Evolutionary conservation across 92 coral and sea anemone species (phyloP).

Genomic region (Plumapathes pennacea): DNA sequence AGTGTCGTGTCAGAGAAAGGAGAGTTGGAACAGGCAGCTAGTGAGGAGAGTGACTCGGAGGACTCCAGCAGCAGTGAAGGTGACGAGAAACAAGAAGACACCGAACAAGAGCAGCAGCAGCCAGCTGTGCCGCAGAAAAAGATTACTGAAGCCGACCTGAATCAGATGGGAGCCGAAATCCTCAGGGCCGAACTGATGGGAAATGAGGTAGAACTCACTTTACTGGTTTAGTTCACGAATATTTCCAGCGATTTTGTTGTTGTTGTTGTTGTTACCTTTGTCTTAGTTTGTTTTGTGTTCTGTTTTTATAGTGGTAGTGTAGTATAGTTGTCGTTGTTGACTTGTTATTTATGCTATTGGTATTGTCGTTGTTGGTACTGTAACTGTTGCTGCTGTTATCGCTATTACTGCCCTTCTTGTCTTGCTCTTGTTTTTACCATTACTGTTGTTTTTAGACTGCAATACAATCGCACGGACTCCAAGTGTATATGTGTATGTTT

Average conservation of each 20-base stretch:
- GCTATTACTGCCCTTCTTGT: too few relatives aligned
- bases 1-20: slow-evolving; percentile 15
- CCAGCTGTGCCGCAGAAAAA: slow-evolving; percentile 54
- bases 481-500: neutral
- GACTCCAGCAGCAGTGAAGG: slow-evolving; percentile 30
- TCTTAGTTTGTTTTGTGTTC: too few relatives aligned
- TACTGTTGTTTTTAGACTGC: neutral
- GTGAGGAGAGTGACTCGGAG: slow-evolving; percentile 13
- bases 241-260: too few relatives aligned
- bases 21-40: slow-evolving; percentile 10
- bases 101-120: slow-evolving; percentile 6
- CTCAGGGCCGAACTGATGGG: slow-evolving; percentile 95
- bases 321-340: too few relatives aligned
- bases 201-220: slow-evolving; percentile 91
- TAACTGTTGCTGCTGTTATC: too few relatives aligned
- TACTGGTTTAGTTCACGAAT: too few relatives aligned
- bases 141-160: slow-evolving; percentile 90
- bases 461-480: neutral
- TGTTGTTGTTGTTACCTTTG: too few relatives aligned
- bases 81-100: slow-evolving; percentile 38
- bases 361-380: too few relatives aligned
- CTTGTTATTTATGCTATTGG: too few relatives aligned
- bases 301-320: too few relatives aligned
- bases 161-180: slow-evolving; percentile 92
- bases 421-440: too few relatives aligned